phyloP scores from a whole-genome alignment of 2,113 vertebrate genomes.

The Mobula hypostoma region DNA sequence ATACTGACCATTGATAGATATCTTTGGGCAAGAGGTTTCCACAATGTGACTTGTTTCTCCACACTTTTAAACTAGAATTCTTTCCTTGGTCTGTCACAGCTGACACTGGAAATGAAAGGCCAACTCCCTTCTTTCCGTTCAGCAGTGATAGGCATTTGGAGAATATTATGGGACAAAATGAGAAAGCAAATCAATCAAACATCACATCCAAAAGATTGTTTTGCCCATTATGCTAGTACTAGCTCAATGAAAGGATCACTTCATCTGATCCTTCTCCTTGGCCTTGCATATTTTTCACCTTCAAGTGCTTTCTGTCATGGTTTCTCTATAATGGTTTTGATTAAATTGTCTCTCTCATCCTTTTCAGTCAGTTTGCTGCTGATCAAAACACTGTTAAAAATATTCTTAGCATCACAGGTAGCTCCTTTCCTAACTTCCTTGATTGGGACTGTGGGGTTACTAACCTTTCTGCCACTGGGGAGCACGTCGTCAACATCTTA shows the following conservation, averaged over 20 bases:
- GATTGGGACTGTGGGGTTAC: not conserved
- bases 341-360: not conserved
- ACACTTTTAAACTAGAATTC: not conserved
- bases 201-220: not conserved
- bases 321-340: not conserved
- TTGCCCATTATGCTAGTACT: not conserved
- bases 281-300: not conserved
- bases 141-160: not conserved
- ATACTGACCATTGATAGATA: not conserved
- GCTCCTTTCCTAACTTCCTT: not conserved
- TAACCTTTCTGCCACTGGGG: too few species aligned
- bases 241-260: not conserved
- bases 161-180: not conserved
- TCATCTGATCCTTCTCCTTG: not conserved
- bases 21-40: not conserved
- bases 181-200: not conserved
- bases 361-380: not conserved
- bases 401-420: too few species aligned
- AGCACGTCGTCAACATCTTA: not conserved
- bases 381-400: too few species aligned
- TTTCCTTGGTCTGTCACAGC: not conserved
- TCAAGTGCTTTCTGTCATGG: not conserved
- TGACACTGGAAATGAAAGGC: not conserved
- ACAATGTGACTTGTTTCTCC: not conserved
- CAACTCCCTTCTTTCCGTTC: not conserved